These are phyloP conservation scores for Ploceus nigricollis DNA, from an alignment of 2,113 vertebrate genomes.

Conservation along the genomic window DNA sequence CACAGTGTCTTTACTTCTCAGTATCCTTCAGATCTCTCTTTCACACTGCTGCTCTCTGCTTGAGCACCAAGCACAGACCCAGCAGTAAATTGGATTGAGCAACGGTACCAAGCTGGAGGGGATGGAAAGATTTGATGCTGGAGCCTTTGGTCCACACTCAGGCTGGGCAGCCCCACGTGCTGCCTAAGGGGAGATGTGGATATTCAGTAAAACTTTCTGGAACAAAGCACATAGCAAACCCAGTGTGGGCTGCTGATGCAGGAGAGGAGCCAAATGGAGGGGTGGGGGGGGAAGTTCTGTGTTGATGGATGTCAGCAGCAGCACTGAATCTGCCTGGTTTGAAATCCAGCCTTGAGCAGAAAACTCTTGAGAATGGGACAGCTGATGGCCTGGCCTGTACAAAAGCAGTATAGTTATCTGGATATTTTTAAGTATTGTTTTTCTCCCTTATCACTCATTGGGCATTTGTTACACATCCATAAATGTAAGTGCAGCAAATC, in stretches of 20 bases:
- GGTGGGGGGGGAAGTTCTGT: neutral
- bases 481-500: constrained; percentile 54
- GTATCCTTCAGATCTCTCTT: neutral
- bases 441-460: constrained; percentile 1
- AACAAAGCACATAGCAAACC: neutral
- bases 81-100: neutral
- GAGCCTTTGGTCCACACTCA: neutral
- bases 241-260: neutral
- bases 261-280: neutral
- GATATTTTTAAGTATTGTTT: constrained; percentile 19
- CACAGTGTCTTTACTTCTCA: neutral
- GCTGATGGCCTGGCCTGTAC: neutral
- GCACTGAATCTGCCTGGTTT: neutral
- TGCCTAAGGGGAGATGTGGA: neutral
- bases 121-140: neutral
- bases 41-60: neutral
- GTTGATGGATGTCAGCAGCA: neutral
- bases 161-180: neutral
- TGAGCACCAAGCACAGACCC: neutral
- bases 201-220: neutral
- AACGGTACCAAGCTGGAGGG: neutral
- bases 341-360: neutral
- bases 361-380: neutral
- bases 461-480: constrained; percentile 57
- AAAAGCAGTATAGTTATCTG: neutral